Evolutionary conservation across 2,888 invertebrate species (phyloP), one percentile per base, ranked within the genome.

Genomic region (Amiota communis): DNA sequence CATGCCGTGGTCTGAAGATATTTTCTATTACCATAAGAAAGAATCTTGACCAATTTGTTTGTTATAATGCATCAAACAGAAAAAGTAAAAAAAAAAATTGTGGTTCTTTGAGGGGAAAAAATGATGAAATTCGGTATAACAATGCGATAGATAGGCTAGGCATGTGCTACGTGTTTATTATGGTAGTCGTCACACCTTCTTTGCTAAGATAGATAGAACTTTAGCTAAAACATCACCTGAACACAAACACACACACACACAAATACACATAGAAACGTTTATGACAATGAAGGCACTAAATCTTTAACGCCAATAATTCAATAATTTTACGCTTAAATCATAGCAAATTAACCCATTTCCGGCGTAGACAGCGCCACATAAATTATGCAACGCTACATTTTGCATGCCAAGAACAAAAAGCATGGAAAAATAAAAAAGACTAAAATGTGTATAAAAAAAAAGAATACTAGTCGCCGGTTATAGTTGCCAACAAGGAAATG

Each of bases 281-380:
- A 23, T 20, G 57, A 15, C 57, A 57, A 15, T n/a, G 17, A 70
- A 68, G 72, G 77, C 77, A 80, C 71, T 79, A 79, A 79, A 76
- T 83, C 84, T 75, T 77, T 71, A 76, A 74, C 72, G 77, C 84
- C 83, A 83, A 83, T 86, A 85, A 86, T 85, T 82, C 86, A 86
- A 86, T 85, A 86, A 86, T 86, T 86, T 86, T 79, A 82, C 86
- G 82, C 83, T 84, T 86, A 85, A 85, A 83, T 85, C 85, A 86
- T 85, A 81, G 83, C 83, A 85, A 85, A 86, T 85, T 83, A 86
- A 86, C 85, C 85, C 86, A 84, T 85, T 85, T 85, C 86, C 85
- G 83, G 78, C 76, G 81, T 73, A 85, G 85, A 86, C 85, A 84
- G 84, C 86, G 84, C 81, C 86, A 80, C 82, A 85, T 84, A 86